Evolutionary conservation across 2,888 invertebrate genomes (phyloP), one percentile per base, ranked within the genome.

Genomic region (Tinea trinotella): DNA sequence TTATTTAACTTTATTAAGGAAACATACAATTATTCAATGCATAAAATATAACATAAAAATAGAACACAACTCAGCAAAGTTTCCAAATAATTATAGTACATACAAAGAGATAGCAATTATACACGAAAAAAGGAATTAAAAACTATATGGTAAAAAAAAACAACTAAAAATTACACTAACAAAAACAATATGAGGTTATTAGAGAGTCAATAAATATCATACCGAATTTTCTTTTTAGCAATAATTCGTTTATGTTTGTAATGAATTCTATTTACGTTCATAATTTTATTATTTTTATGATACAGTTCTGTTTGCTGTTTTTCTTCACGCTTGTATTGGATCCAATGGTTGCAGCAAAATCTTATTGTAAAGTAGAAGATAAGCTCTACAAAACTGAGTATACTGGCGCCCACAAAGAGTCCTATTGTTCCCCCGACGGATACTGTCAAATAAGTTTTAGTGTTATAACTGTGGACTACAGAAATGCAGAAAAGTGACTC

Each of bases 381-480:
- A 0, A 91, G 79, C 64, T 91, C 91, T 1, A 89, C 88, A 61
- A 91, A 90, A 63, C 91, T 91, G 0, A 91, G 73, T n/a, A 91
- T 63, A 64, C 91, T 91, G 7, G 90, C 90, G 9, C 91, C 91
- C 10, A 90, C 88, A 64, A 91, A 90, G 0, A 91, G 76, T 0
- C 90, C 89, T 0, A 90, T 88, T 2, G 90, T 89, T 35, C 90
- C 90, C 3, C 91, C 91, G 58, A 90, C 83, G 0, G 90, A 90
- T 12, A 91, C 91, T 91, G 68, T 54, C 4, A 52, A 52, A 52
- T 4, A 10, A 20, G 6, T n/a, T n/a, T n/a, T n/a, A n/a, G n/a
- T n/a, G n/a, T n/a, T n/a, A n/a, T n/a, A n/a, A n/a, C n/a, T n/a
- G n/a, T n/a, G n/a, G n/a, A n/a, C n/a, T n/a, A n/a, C n/a, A n/a